phyloP scores from a whole-genome alignment of 2,888 invertebrate species.

The Pedicia rivosa region DNA sequence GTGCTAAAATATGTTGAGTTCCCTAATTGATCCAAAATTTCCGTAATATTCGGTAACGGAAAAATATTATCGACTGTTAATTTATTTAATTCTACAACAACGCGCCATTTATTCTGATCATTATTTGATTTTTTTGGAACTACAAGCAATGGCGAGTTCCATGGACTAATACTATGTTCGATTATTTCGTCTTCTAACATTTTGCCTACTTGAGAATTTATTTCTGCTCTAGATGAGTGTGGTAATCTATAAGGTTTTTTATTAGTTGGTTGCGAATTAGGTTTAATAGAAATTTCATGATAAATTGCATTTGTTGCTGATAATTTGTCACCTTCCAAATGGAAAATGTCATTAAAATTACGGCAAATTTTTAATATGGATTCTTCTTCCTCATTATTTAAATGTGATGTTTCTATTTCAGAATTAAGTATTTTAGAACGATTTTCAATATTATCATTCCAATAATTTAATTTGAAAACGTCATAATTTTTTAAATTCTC shows the following conservation, averaged over 20 bases:
- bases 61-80: not conserved
- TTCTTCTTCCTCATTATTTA: not conserved
- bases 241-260: not conserved
- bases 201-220: not conserved
- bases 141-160: not conserved
- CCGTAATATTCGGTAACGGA: conserved; percentile 9
- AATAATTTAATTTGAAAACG: not conserved
- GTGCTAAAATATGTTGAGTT: conserved; percentile 10
- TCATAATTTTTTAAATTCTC: not conserved
- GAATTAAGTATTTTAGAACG: not conserved
- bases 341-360: no score
- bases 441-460: not conserved
- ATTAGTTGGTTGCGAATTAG: not conserved
- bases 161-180: not conserved
- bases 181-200: not conserved
- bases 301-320: not conserved
- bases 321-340: no score
- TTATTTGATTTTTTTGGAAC: not conserved
- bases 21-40: conserved; percentile 11
- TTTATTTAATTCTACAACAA: not conserved
- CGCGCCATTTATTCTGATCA: not conserved
- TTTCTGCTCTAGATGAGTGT: not conserved
- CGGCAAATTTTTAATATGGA: no score
- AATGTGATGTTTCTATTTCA: not conserved
- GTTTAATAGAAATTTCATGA: not conserved